A percentile compares a stretch with the other conserved stretches of the same genome.
phyloP scores from a whole-genome alignment of 2,888 invertebrate genomes.

The Brachyopa scutellaris region DNA sequence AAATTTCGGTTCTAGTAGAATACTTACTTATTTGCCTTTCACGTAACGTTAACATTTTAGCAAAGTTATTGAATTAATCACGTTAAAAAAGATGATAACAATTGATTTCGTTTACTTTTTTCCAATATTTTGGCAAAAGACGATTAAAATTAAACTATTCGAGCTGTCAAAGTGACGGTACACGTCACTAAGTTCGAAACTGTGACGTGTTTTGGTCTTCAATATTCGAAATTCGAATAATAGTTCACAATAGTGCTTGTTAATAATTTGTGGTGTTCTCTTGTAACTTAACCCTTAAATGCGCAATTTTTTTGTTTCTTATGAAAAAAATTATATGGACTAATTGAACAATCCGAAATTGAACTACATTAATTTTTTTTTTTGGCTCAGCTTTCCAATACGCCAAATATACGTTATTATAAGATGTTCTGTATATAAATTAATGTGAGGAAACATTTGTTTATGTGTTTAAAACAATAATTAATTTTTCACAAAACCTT shows the following conservation, averaged over 20 bases:
- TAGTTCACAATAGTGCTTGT: slow-evolving; percentile 18
- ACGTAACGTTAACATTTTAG: slow-evolving; percentile 86
- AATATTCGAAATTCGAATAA: slow-evolving; percentile 12
- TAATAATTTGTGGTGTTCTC: too few relatives aligned
- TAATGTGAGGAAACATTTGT: too few relatives aligned
- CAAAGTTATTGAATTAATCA: neutral
- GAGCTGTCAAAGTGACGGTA: slow-evolving; percentile 58
- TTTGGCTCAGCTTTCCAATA: too few relatives aligned
- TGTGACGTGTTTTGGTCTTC: slow-evolving; percentile 56
- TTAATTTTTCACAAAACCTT: too few relatives aligned
- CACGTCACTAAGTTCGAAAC: slow-evolving; percentile 64
- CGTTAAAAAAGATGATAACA: neutral
- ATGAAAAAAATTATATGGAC: too few relatives aligned
- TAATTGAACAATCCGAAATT: too few relatives aligned
- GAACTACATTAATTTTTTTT: too few relatives aligned
- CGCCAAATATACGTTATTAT: too few relatives aligned
- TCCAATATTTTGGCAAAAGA: slow-evolving; percentile 32
- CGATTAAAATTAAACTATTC: slow-evolving; percentile 23
- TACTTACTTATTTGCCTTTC: slow-evolving; percentile 88
- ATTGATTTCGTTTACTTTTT: slow-evolving; percentile 11
- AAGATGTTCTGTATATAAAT: too few relatives aligned
- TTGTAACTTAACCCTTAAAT: too few relatives aligned
- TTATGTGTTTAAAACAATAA: too few relatives aligned
- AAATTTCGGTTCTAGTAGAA: neutral
- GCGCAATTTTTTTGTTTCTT: too few relatives aligned